Evolutionary conservation across 2,888 invertebrate genomes (phyloP), one percentile per base, ranked within the genome.

Genomic region (Buathra laborator): DNA sequence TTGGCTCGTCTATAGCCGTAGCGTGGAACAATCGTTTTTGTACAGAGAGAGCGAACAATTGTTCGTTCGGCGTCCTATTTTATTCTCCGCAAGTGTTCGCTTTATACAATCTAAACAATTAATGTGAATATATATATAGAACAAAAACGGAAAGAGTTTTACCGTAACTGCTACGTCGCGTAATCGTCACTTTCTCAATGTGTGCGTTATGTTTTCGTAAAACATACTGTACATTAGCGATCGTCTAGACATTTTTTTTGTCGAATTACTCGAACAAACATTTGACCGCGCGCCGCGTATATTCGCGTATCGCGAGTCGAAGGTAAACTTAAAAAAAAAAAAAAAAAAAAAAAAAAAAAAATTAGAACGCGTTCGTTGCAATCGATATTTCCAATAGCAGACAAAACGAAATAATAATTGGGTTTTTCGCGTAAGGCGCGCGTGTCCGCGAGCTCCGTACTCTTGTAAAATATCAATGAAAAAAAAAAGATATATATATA

Each of bases 171-270:
- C 32, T 59, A 19, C 32, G 68, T 78, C 32, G 59, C 24, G 70
- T 62, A 19, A 68, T 70, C 48, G 72, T 79, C 29, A 71, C 14
- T 44, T n/a, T 64, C 62, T 51, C 75, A 19, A 64, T 44, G 62
- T 19, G 44, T 24, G 16, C 29, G 9, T 24, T 66, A 24, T 16
- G 43, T 46, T 44, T 24, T 12, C n/a, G 4, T 32, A 59, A 46
- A 72, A 56, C 46, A 48, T 19, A 62, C 56, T 56, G 67, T 67
- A 78, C 56, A 48, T 81, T 32, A 78, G 24, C 29, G 56, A 67
- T 74, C 82, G 86, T 84, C 80, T 84, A 84, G 86, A 84, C 82
- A 84, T 86, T 5, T 56, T 84, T 81, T 29, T 80, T 32, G 83
- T 84, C 77, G 72, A 84, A 86, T 24, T 24, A 77, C 84, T 74